Percentiles rank a stretch among this genome's conserved stretches.
These are phyloP conservation scores for Vulpes vulpes DNA, from an alignment of 2,113 vertebrate species.

Conservation along the genomic window DNA sequence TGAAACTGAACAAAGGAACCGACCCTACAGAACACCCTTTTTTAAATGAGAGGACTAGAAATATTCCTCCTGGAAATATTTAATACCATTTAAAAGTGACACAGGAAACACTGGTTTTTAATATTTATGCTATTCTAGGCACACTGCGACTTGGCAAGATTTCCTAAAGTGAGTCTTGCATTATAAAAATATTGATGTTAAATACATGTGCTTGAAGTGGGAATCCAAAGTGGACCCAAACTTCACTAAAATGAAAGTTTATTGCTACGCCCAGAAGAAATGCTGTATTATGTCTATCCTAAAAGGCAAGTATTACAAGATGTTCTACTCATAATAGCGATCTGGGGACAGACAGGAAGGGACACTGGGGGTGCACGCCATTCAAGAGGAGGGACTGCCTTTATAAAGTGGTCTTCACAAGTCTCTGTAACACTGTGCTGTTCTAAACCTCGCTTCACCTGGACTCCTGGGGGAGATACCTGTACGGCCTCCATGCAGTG, in stretches of 20 bases:
- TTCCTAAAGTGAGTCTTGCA: not conserved
- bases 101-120: not conserved
- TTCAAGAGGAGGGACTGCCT: not conserved
- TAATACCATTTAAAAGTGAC: not conserved
- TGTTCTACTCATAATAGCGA: not conserved
- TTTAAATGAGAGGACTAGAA: not conserved
- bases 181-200: slow-evolving; percentile 26
- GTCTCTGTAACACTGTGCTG: no score
- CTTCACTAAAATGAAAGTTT: not conserved
- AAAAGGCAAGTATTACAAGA: not conserved
- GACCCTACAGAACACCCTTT: not conserved
- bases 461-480: not conserved
- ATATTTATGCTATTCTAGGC: not conserved
- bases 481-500: fast-evolving
- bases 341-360: not conserved
- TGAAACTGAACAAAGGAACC: not conserved
- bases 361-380: no score
- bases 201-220: not conserved
- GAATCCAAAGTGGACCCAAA: not conserved
- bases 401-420: fast-evolving
- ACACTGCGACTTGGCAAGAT: not conserved
- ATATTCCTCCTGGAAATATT: not conserved
- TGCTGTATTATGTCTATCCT: fast-evolving
- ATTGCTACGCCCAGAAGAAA: not conserved
- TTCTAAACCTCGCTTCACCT: not conserved